A percentile compares a stretch with the other conserved stretches of the same genome.
Conservation (phyloP, 1,140 invertebrate species). For the Steinernema khuongi region DNA sequence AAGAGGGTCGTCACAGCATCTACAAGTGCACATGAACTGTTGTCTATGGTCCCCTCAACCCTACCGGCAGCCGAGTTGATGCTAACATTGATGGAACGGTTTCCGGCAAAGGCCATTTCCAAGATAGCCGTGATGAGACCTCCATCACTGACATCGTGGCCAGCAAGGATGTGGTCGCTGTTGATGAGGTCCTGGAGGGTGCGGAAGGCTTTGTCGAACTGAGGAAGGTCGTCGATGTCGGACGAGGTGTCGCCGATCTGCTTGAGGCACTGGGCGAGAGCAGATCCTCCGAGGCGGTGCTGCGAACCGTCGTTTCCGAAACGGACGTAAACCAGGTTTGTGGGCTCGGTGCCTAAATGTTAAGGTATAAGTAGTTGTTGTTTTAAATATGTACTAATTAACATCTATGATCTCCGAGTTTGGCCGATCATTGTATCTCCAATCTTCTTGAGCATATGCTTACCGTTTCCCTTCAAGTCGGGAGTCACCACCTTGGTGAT, state of each 20-base stretch:
- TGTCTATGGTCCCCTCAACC: neutral
- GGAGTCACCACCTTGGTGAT: slow-evolving; percentile 75
- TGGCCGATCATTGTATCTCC: no score
- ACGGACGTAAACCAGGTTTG: slow-evolving; percentile 27
- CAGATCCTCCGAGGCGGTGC: slow-evolving; percentile 77
- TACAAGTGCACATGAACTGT: slow-evolving; percentile 56
- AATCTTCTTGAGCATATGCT: neutral
- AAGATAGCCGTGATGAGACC: slow-evolving; percentile 80
- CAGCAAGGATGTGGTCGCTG: slow-evolving; percentile 73
- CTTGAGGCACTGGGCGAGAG: slow-evolving; percentile 80
- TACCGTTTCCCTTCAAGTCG: slow-evolving; percentile 68
- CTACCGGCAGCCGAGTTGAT: neutral
- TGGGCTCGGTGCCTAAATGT: slow-evolving; percentile 1
- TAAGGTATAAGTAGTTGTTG: no score
- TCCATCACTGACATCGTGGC: slow-evolving; percentile 93
- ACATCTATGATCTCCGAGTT: no score
- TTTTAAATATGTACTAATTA: no score
- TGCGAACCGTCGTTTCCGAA: slow-evolving; percentile 61
- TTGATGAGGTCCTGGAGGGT: slow-evolving; percentile 75
- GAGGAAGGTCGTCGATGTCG: slow-evolving; percentile 70
- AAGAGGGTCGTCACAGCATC: slow-evolving; percentile 71
- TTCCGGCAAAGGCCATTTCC: slow-evolving; percentile 90
- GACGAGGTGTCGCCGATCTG: slow-evolving; percentile 76
- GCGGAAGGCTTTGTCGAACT: slow-evolving; percentile 72
- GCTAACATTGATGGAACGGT: slow-evolving; percentile 72